Conservation (phyloP, 2,888 invertebrate genomes). For the Meandrusa payeni region DNA sequence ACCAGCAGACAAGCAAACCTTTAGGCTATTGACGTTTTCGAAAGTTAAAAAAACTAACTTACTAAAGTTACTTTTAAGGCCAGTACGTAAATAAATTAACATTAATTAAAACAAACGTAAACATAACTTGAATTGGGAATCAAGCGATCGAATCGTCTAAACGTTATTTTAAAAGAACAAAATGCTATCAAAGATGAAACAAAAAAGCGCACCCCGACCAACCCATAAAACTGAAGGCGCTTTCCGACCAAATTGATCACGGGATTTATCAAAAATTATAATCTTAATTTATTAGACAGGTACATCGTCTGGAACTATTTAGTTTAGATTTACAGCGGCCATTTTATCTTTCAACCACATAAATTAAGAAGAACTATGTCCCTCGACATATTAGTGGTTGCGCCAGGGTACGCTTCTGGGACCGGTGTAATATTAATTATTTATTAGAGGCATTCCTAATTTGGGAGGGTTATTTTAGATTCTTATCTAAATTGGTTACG, state of each 20-base stretch:
- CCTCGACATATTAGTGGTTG: constrained; percentile 27
- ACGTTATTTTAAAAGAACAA: background rate
- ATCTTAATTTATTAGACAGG: constrained; percentile 33
- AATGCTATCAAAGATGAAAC: constrained; percentile 1
- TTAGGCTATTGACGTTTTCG: too few relatives aligned
- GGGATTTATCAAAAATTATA: constrained; percentile 27
- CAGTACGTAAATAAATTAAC: too few relatives aligned
- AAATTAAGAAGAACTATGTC: constrained; percentile 26
- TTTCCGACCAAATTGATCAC: constrained; percentile 23
- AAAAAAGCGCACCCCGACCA: background rate
- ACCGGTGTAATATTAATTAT: constrained; percentile 21
- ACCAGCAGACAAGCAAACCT: too few relatives aligned
- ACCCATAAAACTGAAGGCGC: constrained; percentile 9
- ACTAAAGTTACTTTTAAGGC: too few relatives aligned
- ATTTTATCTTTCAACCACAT: constrained; percentile 28
- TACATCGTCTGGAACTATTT: constrained; percentile 29
- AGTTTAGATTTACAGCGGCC: constrained; percentile 31
- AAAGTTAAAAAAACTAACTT: too few relatives aligned
- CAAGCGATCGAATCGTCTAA: constrained; percentile 3
- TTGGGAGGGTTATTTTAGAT: constrained; percentile 33
- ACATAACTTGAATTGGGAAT: too few relatives aligned
- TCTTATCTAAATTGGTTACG: constrained; percentile 36
- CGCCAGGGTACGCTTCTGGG: constrained; percentile 28
- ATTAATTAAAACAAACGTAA: too few relatives aligned
- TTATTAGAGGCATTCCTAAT: constrained; percentile 20